Evolutionary conservation across 1,140 invertebrate species (phyloP), one percentile per base, ranked within the genome.

Genomic region (Sarcophaga bullata): DNA sequence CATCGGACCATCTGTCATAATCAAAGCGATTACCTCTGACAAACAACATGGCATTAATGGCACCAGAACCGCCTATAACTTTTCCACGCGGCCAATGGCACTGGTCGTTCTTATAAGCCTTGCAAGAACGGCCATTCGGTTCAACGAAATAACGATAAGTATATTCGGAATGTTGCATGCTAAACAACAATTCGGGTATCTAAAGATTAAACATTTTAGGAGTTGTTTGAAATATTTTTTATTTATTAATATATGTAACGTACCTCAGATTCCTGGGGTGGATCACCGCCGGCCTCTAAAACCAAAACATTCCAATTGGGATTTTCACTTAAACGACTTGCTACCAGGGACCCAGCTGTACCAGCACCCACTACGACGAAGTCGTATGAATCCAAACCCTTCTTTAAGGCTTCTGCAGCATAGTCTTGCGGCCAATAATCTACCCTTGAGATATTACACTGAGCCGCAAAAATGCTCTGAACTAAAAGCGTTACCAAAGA

Each of bases 21-120:
- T 93, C 92, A 73, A 84, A 81, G 10, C 91, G 91, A 89, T 95
- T 93, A 1, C 94, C 94, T 80, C 94, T 88, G 0, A 94, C 91
- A 86, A 95, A 95, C 47, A 94, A 91, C 93, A 95, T 94, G 49
- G 91, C 93, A 87, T 95, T 94, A 8, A 95, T 87, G 8, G 92
- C 92, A 48, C 92, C 93, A 9, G 92, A 93, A 17, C 95, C 94
- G 8, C 94, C 95, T 78, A 93, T 85, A 13, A 93, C 92, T 86
- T 92, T 92, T 1, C 93, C 93, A 80, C 92, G 89, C 3, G 93
- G 91, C 91, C 92, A 92, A 80, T 91, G 90, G 80, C 92, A 92
- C 7, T 86, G 82, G 1, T 87, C 86, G 75, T 85, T 85, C 13
- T 84, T 82, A 85, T 87, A 86, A 13, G 80, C 85, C 62, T 82